These are phyloP conservation scores for Motacilla tschutschensis DNA, from an alignment of 2,113 vertebrate genomes.

Conservation along the genomic window DNA sequence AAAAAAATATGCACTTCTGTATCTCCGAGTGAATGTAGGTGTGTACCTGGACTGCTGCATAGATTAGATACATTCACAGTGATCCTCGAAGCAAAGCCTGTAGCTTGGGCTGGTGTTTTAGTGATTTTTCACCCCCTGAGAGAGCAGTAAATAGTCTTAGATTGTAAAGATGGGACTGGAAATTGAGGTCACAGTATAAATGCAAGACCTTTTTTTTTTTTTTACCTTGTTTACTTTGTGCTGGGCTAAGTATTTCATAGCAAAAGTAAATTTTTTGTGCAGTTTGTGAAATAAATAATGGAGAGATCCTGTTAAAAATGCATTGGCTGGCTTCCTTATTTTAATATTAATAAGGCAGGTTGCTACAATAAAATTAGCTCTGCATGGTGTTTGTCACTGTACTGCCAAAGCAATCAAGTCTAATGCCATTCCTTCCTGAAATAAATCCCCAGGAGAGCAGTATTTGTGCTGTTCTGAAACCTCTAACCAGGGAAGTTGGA, in stretches of 20 bases:
- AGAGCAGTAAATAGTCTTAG: slow-evolving; percentile 21
- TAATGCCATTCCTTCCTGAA: slow-evolving; percentile 28
- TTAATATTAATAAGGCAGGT: slow-evolving; percentile 59
- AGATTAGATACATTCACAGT: slow-evolving; percentile 5
- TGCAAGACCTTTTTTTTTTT: neutral
- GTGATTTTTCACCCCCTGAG: slow-evolving; percentile 4
- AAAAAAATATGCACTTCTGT: neutral
- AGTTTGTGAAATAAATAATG: slow-evolving; percentile 55
- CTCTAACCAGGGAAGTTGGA: neutral
- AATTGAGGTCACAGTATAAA: slow-evolving; percentile 49
- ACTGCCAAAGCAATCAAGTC: slow-evolving; percentile 23
- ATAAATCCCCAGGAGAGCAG: slow-evolving; percentile 10
- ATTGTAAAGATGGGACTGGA: slow-evolving; percentile 25
- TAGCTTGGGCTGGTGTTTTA: neutral
- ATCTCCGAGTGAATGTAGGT: neutral
- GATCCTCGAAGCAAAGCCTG: neutral
- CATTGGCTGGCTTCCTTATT: slow-evolving; percentile 41
- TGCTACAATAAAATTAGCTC: slow-evolving; percentile 57
- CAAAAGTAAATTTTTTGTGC: slow-evolving; percentile 30
- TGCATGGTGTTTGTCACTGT: slow-evolving; percentile 46
- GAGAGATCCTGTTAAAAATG: slow-evolving; percentile 49
- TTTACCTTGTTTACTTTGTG: slow-evolving; percentile 32
- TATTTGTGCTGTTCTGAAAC: neutral
- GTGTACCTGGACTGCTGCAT: neutral
- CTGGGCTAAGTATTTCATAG: slow-evolving; percentile 33